These are phyloP conservation scores for Chamaetylas fuelleborni DNA, from an alignment of 2,113 vertebrate genomes.

Conservation along the genomic window DNA sequence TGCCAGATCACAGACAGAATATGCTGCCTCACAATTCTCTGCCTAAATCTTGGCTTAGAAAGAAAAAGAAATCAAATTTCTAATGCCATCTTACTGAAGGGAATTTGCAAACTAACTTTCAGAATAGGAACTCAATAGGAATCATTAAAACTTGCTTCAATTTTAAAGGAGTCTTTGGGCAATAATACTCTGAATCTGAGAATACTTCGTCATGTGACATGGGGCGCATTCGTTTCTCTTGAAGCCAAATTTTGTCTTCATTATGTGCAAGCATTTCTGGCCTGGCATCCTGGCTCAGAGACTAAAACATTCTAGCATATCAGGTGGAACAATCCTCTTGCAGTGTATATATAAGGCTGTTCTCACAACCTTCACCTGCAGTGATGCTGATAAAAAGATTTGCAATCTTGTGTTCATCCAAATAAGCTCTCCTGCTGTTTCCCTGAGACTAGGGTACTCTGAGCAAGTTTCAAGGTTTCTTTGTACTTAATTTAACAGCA, in stretches of 20 bases:
- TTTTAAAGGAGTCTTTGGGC: neutral
- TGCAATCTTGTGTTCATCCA: neutral
- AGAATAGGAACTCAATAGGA: neutral
- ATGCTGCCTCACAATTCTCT: neutral
- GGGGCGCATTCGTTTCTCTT: neutral
- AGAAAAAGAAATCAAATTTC: neutral
- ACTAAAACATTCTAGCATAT: neutral
- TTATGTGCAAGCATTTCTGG: neutral
- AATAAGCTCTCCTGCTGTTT: neutral
- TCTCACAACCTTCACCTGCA: constrained; percentile 20
- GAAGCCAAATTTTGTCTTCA: neutral
- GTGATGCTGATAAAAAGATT: neutral
- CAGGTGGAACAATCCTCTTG: neutral
- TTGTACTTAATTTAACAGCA: neutral
- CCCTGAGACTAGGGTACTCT: neutral
- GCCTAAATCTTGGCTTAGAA: neutral
- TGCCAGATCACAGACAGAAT: constrained; percentile 25
- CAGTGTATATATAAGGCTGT: neutral
- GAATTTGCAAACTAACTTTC: neutral
- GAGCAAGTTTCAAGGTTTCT: neutral
- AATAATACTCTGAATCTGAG: neutral
- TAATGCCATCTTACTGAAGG: neutral
- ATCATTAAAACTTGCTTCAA: neutral
- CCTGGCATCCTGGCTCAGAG: neutral
- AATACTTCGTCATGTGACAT: neutral